Evolutionary conservation across 2,888 invertebrate species (phyloP), one percentile per base, ranked within the genome.

Genomic region (Caenorhabditis sp.): DNA sequence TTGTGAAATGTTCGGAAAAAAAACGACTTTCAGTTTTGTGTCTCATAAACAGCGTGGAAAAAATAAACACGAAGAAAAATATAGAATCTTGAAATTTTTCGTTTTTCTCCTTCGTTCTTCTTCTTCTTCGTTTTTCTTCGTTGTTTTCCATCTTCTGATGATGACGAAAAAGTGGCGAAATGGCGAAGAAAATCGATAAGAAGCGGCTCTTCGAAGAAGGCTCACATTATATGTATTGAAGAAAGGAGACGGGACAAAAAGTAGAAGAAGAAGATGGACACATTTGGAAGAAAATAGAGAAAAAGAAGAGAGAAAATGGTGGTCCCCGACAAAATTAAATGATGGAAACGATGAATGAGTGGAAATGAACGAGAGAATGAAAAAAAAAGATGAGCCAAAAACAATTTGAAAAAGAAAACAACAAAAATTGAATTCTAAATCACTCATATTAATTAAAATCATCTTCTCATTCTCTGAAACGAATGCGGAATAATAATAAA

Each of bases 111-210:
- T 6, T 43, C 14, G 17, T 43, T 43, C 14, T 43, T 14, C 43
- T 6, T 31, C 17, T 43, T 43, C 43, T 17, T n/a, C n/a, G n/a
- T n/a, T n/a, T n/a, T 43, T 43, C 17, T 43, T 43, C 43, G 43
- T 43, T 43, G 17, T 43, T 43, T 43, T 43, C 17, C 43, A 31
- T 31, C 17, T 43, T 43, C 43, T 17, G 17, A 43, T 43, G 17
- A 43, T 43, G 43, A 43, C 43, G 43, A 43, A 43, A 43, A 43
- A 43, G 14, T 43, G 43, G 43, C 43, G 43, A 43, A 43, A 43
- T 43, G 43, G 43, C 43, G 43, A 43, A 43, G 14, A 51, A 23
- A 51, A 51, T 51, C 51, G 23, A 51, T 23, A 51, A 51, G 51
- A 51, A 51, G 43, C 43, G 43, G 43, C 51, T 51, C 8, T 51